Base-by-base conservation (phyloP, 2,113 vertebrate genomes). In the Gnathonemus echidnorhynchus region DNA sequence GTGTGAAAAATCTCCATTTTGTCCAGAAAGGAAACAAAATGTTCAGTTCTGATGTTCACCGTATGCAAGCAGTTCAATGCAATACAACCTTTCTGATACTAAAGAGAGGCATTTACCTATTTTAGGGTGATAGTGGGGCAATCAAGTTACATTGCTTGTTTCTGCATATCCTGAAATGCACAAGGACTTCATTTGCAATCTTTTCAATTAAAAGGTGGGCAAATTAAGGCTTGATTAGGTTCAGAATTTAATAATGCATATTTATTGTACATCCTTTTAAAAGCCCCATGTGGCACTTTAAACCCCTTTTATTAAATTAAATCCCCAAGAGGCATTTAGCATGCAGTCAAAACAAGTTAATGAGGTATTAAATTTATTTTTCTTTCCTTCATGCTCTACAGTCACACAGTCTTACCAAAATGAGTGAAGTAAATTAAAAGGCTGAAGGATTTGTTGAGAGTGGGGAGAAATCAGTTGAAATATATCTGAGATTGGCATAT, bases 341-440 rank as follows among this genome's bases (percentile, higher is more conserved):
- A 62, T 86, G 52, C 89, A 86, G 84, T 89, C 89, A 89, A 89
- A 89, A 89, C 80, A 89, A 89, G 35, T 89, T 85, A 89, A 89
- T 89, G 77, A 89, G 89, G 77, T 86, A 89, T 89, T 89, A 89
- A 89, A 86, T 86, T 52, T 85, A 89, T 85, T 89, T 89, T 86
- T 39, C 80, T 89, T 89, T 86, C 39, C 80, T 86, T 86, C 80
- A 89, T 48, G 89, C 77, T 86, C 80, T 62, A 48, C 52, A 89
- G 70, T 53, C 88, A 89, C 88, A 89, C 48, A 84, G 24, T 56
- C 46, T 80, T 53, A 83, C 70, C 48, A 89, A 89, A 83, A 88
- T 45, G 87, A 45, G 87, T 45, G 39, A 88, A 88, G 62, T 62
- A 88, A 58, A 62, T 24, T 42, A 45, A 42, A 85, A 48, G 42